These are phyloP conservation scores for Cephus pygmeus DNA, from an alignment of 2,888 invertebrate species.

Conservation along the genomic window DNA sequence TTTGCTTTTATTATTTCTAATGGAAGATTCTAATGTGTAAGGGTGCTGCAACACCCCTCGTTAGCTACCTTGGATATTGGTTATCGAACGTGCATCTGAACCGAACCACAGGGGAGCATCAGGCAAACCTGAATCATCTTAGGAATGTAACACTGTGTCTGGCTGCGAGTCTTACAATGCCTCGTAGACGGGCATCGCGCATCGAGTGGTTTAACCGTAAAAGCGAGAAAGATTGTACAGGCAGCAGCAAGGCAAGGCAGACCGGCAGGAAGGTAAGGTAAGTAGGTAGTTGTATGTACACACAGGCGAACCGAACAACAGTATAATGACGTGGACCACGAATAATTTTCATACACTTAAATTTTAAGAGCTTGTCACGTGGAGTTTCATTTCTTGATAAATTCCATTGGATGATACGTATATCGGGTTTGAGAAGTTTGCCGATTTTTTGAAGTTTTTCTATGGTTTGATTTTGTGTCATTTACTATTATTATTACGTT, in stretches of 20 bases:
- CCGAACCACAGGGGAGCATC: constrained; percentile 22
- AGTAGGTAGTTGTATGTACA: constrained; percentile 2
- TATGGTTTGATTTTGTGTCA: neutral
- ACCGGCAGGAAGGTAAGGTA: neutral
- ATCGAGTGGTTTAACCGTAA: neutral
- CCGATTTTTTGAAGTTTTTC: neutral
- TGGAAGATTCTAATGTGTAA: neutral
- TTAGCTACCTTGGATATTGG: constrained; percentile 4
- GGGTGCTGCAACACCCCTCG: constrained; percentile 2
- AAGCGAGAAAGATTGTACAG: neutral
- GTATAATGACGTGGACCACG: constrained; percentile 9
- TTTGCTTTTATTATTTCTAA: neutral
- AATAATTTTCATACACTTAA: constrained; percentile 27
- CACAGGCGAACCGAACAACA: constrained; percentile 8
- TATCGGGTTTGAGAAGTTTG: neutral
- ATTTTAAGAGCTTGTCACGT: constrained; percentile 10
- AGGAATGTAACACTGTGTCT: constrained; percentile 43
- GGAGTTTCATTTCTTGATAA: neutral
- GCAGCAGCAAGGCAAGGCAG: neutral
- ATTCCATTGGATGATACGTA: neutral
- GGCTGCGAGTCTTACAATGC: constrained; percentile 32
- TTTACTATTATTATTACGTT: neutral
- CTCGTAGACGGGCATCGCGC: constrained; percentile 10
- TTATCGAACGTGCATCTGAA: constrained; percentile 22
- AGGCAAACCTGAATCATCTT: constrained; percentile 43